Percentiles rank a stretch among this genome's conserved stretches.
Evolutionary conservation across 2,888 invertebrate genomes (phyloP).

Genomic region (Brachypalpus laphriformis): DNA sequence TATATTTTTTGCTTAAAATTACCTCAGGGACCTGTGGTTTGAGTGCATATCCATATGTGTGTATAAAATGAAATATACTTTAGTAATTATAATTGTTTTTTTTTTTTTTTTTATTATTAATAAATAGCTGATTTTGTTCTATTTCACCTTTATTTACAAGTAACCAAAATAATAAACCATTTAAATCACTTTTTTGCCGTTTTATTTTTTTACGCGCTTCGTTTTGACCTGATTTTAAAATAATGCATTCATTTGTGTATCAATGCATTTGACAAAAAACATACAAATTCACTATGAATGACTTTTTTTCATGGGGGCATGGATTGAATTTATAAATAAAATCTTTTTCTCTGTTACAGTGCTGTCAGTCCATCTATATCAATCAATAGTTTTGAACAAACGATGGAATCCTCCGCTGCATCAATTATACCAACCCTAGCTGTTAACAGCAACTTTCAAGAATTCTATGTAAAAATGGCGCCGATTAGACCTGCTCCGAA

Average conservation of each 20-base stretch:
- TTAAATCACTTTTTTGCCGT: neutral
- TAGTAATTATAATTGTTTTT: no score
- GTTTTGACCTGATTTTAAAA: neutral
- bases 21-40: no score
- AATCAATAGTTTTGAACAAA: slow-evolving; percentile 81
- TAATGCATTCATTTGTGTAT: neutral
- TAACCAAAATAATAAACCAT: neutral
- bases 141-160: neutral
- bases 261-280: neutral
- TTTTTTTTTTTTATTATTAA: no score
- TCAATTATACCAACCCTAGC: slow-evolving; percentile 10
- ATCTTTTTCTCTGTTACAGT: slow-evolving; percentile 9
- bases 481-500: slow-evolving; percentile 85
- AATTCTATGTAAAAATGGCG: slow-evolving; percentile 50
- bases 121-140: neutral
- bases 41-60: no score
- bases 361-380: slow-evolving; percentile 81
- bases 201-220: neutral
- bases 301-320: neutral
- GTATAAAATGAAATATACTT: no score
- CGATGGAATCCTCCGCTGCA: slow-evolving; percentile 74
- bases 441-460: slow-evolving; percentile 5
- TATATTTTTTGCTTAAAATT: no score
- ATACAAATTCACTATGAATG: neutral
- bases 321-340: neutral